Evolutionary conservation across 2,797 vertebrate species (phyloP), one percentile per base, ranked within the genome.

Genomic region (Diplodus puntazzo): DNA sequence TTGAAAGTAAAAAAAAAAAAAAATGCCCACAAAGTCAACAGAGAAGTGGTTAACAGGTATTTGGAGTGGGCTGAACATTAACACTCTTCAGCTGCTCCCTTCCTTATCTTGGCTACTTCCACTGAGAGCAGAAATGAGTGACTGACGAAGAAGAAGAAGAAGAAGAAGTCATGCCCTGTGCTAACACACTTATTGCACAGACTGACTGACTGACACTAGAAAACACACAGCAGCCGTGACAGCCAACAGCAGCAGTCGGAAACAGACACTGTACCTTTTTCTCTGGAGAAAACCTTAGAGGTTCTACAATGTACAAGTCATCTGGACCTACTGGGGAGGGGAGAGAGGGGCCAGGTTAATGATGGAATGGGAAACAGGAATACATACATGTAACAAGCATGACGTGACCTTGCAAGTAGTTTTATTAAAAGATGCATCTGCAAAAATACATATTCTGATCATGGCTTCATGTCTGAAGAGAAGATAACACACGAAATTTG

Each of bases 281-380:
- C 94, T 99, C 98, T 92, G 98, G 98, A 91, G 98, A 97, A 95
- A 99, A 99, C 94, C 97, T 98, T 95, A 99, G 95, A 77, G 98
- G 98, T 95, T 99, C 98, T 93, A 99, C 97, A 95, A 99, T 99
- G 95, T 98, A 99, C 93, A 99, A 96, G 94, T 98, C 98, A 96
- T 97, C 97, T 84, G 97, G 95, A 94, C 97, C 97, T 93, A 96
- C 98, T 99, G 92, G 63, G 96, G 94, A 92, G 90, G 93, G 88
- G 94, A 95, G 92, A 95, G 89, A 95, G 93, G 94, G 87, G 71
- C 85, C 90, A 89, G 79, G 93, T 94, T 95, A 96, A 92, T 94
- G 88, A 93, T 94, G 88, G 91, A 92, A 94, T 94, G 94, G 90
- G 55, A 88, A 91, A 95, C 89, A 92, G 92, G 88, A 90, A 92